Conservation (phyloP, 2,113 vertebrate species). For the Anolis sagrei region DNA sequence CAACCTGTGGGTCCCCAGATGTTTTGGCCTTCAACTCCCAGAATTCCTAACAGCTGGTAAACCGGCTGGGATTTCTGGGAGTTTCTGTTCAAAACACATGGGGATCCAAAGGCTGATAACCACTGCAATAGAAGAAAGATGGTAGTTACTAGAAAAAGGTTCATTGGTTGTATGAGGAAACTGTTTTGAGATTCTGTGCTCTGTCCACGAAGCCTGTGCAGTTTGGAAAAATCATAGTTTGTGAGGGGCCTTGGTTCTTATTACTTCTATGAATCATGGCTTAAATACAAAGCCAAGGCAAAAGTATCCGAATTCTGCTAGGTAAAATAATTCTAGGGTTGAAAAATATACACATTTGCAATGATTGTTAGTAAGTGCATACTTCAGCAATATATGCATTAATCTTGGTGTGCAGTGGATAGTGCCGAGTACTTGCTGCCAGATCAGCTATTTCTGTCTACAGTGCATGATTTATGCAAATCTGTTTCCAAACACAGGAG, state of each 20-base stretch:
- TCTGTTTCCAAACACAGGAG: background rate
- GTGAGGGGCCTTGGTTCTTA: background rate
- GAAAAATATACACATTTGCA: conserved; percentile 1
- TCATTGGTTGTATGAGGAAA: background rate
- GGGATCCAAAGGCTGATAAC: too few relatives aligned
- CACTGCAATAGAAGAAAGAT: too few relatives aligned
- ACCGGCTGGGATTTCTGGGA: too few relatives aligned
- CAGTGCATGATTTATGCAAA: background rate
- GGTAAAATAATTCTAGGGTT: background rate
- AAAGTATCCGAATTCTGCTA: background rate
- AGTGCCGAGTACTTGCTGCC: background rate
- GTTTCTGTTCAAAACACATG: too few relatives aligned
- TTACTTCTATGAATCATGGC: background rate
- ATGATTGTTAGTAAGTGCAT: background rate
- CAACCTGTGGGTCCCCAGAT: too few relatives aligned
- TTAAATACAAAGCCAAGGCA: background rate
- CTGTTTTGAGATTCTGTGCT: background rate
- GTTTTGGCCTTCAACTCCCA: too few relatives aligned
- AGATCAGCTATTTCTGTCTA: background rate
- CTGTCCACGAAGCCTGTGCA: background rate
- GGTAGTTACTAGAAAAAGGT: background rate
- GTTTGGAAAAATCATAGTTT: background rate
- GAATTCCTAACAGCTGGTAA: too few relatives aligned
- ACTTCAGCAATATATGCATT: background rate
- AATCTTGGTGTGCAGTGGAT: background rate